Percentiles rank a stretch among this genome's conserved stretches.
These are phyloP conservation scores for Petaurus breviceps DNA, from an alignment of 2,113 vertebrate species.

Conservation along the genomic window DNA sequence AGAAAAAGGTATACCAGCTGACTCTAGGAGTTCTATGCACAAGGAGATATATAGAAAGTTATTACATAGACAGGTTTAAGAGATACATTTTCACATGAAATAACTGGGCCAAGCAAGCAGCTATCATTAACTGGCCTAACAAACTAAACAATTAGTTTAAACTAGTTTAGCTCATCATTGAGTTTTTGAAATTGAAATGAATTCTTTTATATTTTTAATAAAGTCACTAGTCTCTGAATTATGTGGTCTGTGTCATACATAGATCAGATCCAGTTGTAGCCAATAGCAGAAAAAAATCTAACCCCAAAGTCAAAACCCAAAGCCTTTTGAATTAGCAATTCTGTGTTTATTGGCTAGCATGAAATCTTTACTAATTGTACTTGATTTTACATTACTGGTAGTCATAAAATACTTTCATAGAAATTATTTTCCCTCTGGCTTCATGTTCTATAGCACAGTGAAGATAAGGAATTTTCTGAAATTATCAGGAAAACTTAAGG, in stretches of 20 bases:
- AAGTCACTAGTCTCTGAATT: not conserved
- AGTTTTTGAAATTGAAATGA: not conserved
- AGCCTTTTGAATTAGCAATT: not conserved
- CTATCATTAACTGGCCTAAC: rapidly evolving
- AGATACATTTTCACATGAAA: not conserved
- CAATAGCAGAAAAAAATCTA: not conserved
- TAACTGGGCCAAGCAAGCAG: not conserved
- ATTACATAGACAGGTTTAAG: not conserved
- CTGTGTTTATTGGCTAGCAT: not conserved
- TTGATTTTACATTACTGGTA: not conserved
- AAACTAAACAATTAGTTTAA: not conserved
- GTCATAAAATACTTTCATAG: not conserved
- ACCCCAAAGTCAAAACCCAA: not conserved
- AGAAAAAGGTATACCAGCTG: not conserved
- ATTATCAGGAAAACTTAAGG: not conserved
- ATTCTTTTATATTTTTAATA: not conserved
- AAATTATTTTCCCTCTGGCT: not conserved
- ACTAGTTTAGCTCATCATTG: not conserved
- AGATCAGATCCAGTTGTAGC: not conserved
- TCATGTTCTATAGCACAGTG: not conserved
- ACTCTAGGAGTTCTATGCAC: not conserved
- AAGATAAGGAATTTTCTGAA: conserved; percentile 4
- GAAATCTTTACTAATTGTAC: not conserved
- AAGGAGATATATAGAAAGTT: not conserved
- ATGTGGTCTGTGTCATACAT: not conserved